Base-by-base conservation (phyloP, 2,888 invertebrate genomes). In the Cepaea hortensis region DNA sequence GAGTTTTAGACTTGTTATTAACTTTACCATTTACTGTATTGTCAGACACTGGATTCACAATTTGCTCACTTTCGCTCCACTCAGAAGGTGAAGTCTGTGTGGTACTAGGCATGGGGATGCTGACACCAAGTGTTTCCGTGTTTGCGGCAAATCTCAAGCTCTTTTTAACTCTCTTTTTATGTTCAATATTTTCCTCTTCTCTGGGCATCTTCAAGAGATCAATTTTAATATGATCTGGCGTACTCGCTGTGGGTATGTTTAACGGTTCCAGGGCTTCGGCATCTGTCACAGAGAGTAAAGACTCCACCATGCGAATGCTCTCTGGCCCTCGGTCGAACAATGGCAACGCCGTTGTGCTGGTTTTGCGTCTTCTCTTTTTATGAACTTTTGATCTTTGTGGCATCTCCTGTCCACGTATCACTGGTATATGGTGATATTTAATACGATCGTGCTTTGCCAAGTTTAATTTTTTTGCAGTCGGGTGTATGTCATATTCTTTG, bases 241-340 rank as follows among this genome's bases (percentile, higher is more conserved):
- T 11, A 7, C 15, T 46, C 6, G 75, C 48, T 18, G 50, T 3
- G 1, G 15, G 11, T 48, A 18, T 18, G 48, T 20, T 18, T 13
- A 18, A 15, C 13, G 3, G n/a, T n/a, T 55, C 55, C 13, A n/a
- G 55, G 55, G 61, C 1, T 3, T 83, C 23, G 11, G 23, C 11
- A 11, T 35, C 73, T 15, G 55, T 23, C 6, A 83, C 72, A 61
- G 84, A 84, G 6, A 76, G 35, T 11, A 84, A 65, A 46, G 84
- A 84, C 48, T 84, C 84, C 62, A 84, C 84, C 84, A 84, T 84
- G 13, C 18, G 84, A 50, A 84, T 84, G n/a, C 76, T 84, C 13
- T 84, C 84, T 20, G 61, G 1, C 6, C 81, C n/a, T 9, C 11
- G 18, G 48, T 68, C 70, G 46, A n/a, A 4, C 50, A 77, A 3